Base-by-base conservation (phyloP, 2,797 vertebrate species). In the Betta splendens region DNA sequence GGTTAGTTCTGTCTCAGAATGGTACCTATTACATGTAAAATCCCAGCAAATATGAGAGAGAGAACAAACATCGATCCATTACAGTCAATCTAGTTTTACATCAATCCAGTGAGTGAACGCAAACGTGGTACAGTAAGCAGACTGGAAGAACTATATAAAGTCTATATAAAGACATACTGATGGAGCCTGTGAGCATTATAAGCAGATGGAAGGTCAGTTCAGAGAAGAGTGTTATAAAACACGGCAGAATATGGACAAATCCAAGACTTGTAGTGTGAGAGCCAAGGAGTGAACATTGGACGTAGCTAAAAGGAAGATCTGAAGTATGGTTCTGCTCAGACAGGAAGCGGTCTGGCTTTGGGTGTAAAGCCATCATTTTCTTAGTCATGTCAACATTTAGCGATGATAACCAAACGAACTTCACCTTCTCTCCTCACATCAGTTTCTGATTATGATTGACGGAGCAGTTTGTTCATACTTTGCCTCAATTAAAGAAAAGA, bases 141-240 rank as follows among this genome's bases (percentile, higher is more conserved):
- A 73, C 18, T 62, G 75, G 67, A 54, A 66, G 69, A 50, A 64
- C n/a, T n/a, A n/a, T n/a, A n/a, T 46, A 53, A 1, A 46, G 56
- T 48, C 69, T 45, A 36, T 31, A 42, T 15, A 37, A 32, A 60
- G 63, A 80, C 20, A 16, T 57, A 29, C 7, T 28, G 48, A 68
- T 13, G 36, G 39, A 67, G 59, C 16, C 38, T 37, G 52, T 1
- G 4, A 66, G 63, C 32, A 58, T 58, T 61, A 36, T 1, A 17
- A 71, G 49, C 71, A 78, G 78, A 79, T 54, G 49, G 36, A 53
- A 49, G 56, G 58, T 64, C 56, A 75, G 46, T 75, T 64, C 52
- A 69, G 52, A 60, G 25, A 42, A 72, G 46, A 53, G 37, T 37
- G 75, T 64, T 25, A 70, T 66, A 50, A 76, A 79, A 71, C 51